Evolutionary conservation across 2,797 vertebrate species (phyloP).

Genomic region (Alectoris magna): DNA sequence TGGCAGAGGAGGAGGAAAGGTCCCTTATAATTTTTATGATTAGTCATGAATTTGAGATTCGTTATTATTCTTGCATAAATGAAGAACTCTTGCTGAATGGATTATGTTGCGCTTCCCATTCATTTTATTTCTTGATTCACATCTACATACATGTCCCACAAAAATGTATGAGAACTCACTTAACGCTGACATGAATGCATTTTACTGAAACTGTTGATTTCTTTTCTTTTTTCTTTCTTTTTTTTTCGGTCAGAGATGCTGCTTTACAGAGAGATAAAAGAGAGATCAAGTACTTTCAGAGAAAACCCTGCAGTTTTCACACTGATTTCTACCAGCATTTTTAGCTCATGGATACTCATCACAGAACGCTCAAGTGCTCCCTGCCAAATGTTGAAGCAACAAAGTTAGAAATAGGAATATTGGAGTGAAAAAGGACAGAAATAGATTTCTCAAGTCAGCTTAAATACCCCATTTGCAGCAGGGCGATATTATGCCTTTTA

Average conservation of each 20-base stretch:
- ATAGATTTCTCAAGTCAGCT: conserved; percentile 58
- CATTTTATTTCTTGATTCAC: conserved; percentile 54
- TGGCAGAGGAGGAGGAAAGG: conserved; percentile 19
- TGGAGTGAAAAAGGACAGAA: conserved; percentile 29
- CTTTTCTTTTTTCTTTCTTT: neutral
- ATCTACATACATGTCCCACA: conserved; percentile 50
- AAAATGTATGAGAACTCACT: conserved; percentile 42
- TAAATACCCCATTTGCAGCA: conserved; percentile 18
- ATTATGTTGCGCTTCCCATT: conserved; percentile 24
- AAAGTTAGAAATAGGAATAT: conserved; percentile 28
- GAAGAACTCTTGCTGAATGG: conserved; percentile 42
- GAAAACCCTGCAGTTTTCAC: conserved; percentile 45
- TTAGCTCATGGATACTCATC: conserved; percentile 22
- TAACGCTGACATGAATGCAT: conserved; percentile 55
- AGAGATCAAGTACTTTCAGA: neutral
- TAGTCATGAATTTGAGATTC: conserved; percentile 45
- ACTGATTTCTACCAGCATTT: conserved; percentile 27
- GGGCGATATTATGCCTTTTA: neutral
- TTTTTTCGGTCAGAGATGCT: neutral
- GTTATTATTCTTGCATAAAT: conserved; percentile 60
- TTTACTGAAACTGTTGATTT: conserved; percentile 46
- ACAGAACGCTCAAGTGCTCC: neutral
- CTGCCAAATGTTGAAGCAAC: conserved; percentile 45
- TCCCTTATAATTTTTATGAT: conserved; percentile 34
- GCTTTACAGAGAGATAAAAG: conserved; percentile 23